phyloP scores from a whole-genome alignment of 2,113 vertebrate species.

The Ailurus styani region DNA sequence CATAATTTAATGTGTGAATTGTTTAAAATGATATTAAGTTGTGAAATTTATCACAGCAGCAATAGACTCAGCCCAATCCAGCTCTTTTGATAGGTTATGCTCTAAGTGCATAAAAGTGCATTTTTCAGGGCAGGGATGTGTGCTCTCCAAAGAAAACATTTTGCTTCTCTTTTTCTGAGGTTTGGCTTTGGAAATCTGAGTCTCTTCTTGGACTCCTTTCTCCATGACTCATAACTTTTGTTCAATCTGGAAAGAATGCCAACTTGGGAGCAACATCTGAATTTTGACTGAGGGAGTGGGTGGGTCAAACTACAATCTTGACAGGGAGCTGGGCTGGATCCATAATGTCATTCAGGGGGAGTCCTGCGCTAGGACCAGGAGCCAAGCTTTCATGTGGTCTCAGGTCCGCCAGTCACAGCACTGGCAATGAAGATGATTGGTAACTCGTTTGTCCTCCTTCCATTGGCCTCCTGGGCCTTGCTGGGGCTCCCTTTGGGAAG shows the following conservation, averaged over 20 bases:
- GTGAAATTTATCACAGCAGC: neutral
- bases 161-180: slow-evolving; percentile 38
- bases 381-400: no score
- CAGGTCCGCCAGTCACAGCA: neutral
- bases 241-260: neutral
- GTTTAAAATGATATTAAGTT: neutral
- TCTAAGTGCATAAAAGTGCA: no score
- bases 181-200: neutral
- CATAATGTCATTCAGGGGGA: neutral
- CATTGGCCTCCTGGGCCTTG: neutral
- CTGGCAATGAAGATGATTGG: neutral
- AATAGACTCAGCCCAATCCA: neutral
- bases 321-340: neutral
- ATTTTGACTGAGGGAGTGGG: neutral
- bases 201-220: neutral
- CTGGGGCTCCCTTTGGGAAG: neutral
- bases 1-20: neutral
- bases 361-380: no score
- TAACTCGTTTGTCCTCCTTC: neutral
- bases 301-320: neutral
- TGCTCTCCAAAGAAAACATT: neutral
- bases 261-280: neutral
- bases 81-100: neutral
- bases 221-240: slow-evolving; percentile 16
- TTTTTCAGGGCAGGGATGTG: neutral